Conservation (phyloP, 1,140 invertebrate genomes). For the Propsilocerus akamusi region DNA sequence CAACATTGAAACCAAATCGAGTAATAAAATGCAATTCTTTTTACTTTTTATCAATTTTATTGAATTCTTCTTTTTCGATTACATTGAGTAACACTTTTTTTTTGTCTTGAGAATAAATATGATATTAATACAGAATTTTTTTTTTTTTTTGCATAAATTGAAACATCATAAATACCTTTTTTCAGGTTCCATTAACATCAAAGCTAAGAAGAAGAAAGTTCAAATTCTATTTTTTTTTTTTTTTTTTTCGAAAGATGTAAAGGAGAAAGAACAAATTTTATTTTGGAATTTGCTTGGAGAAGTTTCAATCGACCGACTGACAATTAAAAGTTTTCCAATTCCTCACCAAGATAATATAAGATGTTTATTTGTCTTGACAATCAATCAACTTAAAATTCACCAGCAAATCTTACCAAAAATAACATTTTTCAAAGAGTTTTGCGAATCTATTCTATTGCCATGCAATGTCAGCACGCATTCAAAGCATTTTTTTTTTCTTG, state of each 20-base stretch:
- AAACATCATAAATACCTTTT: neutral
- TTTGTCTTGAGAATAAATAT: conserved; percentile 1
- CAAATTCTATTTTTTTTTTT: too few relatives aligned
- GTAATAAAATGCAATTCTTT: too few relatives aligned
- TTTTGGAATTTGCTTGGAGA: neutral
- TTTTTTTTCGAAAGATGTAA: too few relatives aligned
- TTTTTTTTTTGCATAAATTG: neutral
- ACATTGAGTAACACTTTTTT: neutral
- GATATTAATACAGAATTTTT: neutral
- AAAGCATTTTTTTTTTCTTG: neutral
- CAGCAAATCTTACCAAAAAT: neutral
- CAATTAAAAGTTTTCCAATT: neutral
- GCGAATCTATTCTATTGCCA: too few relatives aligned
- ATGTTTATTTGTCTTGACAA: neutral
- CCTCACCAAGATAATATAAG: neutral
- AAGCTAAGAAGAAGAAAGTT: conserved; percentile 2
- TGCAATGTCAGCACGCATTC: too few relatives aligned
- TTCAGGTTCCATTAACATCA: neutral
- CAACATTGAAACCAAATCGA: too few relatives aligned
- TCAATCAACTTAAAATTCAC: neutral
- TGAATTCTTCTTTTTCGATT: neutral
- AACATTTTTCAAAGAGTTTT: neutral
- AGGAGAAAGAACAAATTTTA: neutral
- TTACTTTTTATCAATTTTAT: too few relatives aligned
- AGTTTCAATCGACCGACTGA: neutral